Evolutionary conservation across 2,113 vertebrate genomes (phyloP).

Genomic region (Forbesichthys papilliferus): DNA sequence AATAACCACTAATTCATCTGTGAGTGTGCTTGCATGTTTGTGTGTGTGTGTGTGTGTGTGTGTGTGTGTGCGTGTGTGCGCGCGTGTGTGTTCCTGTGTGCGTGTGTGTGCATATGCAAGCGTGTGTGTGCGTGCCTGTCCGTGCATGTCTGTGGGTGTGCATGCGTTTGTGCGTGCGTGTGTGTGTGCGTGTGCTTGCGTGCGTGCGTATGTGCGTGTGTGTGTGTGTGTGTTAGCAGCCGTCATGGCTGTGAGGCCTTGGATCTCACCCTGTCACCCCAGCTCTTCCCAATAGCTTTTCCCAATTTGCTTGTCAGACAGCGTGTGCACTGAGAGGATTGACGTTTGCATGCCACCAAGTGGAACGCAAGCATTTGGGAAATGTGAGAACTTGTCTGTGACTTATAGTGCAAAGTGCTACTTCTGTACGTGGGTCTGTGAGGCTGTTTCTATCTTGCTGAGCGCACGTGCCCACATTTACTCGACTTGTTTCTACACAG

Average conservation of each 20-base stretch:
- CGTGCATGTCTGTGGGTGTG: too few species aligned
- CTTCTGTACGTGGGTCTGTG: not conserved
- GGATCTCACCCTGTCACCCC: constrained; percentile 50
- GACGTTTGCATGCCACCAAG: constrained; percentile 46
- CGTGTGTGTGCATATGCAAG: too few species aligned
- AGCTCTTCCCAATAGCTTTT: constrained; percentile 19
- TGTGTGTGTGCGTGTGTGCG: not conserved
- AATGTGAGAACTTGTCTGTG: constrained; percentile 69
- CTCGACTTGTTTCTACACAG: constrained; percentile 35
- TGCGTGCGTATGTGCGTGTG: not conserved
- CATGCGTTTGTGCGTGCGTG: not conserved
- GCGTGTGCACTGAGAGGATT: constrained; percentile 62
- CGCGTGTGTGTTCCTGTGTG: too few species aligned
- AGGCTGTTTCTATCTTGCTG: not conserved
- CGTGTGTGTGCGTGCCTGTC: too few species aligned
- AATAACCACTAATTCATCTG: constrained; percentile 32
- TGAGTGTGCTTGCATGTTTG: constrained; percentile 12
- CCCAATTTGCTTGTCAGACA: constrained; percentile 32
- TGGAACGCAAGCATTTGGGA: constrained; percentile 73
- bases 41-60: not conserved
- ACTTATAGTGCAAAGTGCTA: constrained; percentile 23
- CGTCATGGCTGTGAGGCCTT: constrained; percentile 44
- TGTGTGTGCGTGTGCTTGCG: constrained; percentile 21
- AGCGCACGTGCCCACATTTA: constrained; percentile 21
- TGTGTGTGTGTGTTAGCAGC: constrained; percentile 6